Conservation (phyloP, 1,140 invertebrate genomes). For the Harlomillsia oculata region DNA sequence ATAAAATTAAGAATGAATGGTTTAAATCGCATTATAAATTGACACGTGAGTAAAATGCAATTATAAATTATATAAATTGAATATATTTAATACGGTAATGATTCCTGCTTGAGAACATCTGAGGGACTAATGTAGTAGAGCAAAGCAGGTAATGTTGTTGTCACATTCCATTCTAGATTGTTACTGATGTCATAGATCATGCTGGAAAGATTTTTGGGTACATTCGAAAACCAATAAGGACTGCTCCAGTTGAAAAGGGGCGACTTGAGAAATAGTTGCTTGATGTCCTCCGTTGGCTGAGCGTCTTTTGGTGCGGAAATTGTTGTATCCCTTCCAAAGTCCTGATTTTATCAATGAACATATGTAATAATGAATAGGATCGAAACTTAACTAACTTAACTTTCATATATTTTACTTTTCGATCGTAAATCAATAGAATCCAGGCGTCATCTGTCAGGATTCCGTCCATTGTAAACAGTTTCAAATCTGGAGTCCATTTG, state of each 20-base stretch:
- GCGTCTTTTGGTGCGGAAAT: not conserved
- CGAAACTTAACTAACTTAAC: no score
- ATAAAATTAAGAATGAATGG: not conserved
- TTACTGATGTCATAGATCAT: not conserved
- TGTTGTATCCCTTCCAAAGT: not conserved
- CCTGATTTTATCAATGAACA: no score
- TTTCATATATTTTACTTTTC: no score
- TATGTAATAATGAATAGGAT: no score
- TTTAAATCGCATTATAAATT: not conserved
- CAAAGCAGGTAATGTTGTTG: not conserved
- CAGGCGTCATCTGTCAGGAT: no score
- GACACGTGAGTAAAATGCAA: not conserved
- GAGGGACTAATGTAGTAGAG: not conserved
- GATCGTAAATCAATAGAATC: no score
- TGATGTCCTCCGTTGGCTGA: not conserved
- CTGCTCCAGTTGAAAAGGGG: not conserved
- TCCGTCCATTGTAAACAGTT: no score
- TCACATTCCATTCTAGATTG: not conserved
- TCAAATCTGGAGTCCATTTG: no score
- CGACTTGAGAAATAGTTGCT: not conserved
- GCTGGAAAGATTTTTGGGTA: not conserved
- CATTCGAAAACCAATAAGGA: not conserved
- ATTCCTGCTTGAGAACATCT: not conserved
- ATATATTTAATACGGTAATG: not conserved
- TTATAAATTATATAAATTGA: not conserved